phyloP scores from a whole-genome alignment of 2,888 invertebrate genomes.

The Laothoe populi region DNA sequence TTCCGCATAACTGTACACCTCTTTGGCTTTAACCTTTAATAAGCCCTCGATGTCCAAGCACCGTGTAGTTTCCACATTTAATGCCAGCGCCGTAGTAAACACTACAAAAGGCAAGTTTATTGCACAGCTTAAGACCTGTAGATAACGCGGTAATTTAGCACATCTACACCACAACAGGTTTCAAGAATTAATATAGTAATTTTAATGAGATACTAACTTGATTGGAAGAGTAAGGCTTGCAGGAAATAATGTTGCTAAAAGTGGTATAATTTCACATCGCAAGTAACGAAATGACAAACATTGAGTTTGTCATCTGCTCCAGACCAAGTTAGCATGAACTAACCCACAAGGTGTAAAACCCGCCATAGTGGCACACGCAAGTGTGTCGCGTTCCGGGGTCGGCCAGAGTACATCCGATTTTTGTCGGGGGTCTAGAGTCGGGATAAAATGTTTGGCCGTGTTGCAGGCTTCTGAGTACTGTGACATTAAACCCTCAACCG shows the following conservation, averaged over 20 bases:
- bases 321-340: too few species aligned
- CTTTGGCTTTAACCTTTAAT: conserved; percentile 64
- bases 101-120: conserved; percentile 25
- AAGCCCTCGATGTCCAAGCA: conserved; percentile 46
- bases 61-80: conserved; percentile 52
- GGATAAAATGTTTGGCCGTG: too few species aligned
- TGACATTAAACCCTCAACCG: too few species aligned
- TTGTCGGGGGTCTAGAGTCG: too few species aligned
- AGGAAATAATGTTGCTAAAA: background rate
- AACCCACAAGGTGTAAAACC: too few species aligned
- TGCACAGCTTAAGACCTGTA: conserved; percentile 13
- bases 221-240: background rate
- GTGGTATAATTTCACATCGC: background rate
- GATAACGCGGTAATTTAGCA: conserved; percentile 12
- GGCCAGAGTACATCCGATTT: too few species aligned
- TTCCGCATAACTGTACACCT: conserved; percentile 57
- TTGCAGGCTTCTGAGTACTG: too few species aligned
- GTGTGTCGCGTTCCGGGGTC: too few species aligned
- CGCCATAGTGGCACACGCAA: too few species aligned
- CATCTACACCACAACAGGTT: background rate
- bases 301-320: too few species aligned
- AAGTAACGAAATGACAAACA: background rate
- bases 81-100: conserved; percentile 39
- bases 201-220: background rate
- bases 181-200: background rate